Conservation (phyloP, 2,888 invertebrate species). For the Meteorus cinctellus region DNA sequence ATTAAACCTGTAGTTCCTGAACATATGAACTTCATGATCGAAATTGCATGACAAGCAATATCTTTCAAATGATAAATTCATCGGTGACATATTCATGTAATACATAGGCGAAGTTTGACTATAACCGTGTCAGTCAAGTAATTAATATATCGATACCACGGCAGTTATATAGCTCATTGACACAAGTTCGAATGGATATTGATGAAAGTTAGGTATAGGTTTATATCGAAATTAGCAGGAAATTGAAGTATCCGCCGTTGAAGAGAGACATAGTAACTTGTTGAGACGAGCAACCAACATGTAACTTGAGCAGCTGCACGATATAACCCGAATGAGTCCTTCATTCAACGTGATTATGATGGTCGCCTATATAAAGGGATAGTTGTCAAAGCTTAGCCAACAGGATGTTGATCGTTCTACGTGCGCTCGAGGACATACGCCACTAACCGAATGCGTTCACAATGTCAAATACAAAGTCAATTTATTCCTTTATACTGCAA, state of each 20-base stretch:
- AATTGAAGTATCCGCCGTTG: background rate
- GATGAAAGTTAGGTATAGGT: background rate
- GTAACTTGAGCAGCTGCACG: constrained; percentile 55
- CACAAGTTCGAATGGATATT: background rate
- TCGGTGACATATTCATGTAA: background rate
- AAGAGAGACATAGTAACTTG: constrained; percentile 28
- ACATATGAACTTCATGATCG: background rate
- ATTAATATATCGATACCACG: background rate
- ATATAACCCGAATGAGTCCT: constrained; percentile 56
- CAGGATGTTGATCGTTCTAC: constrained; percentile 47
- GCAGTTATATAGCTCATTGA: background rate
- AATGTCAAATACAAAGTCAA: constrained; percentile 43
- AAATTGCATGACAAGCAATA: constrained; percentile 3
- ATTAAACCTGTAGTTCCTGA: too few relatives aligned
- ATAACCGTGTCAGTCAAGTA: background rate
- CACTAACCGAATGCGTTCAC: background rate
- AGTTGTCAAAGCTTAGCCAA: constrained; percentile 57
- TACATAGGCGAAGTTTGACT: background rate
- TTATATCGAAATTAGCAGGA: too few relatives aligned
- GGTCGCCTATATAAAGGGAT: constrained; percentile 48
- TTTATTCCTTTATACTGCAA: background rate
- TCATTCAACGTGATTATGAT: constrained; percentile 64
- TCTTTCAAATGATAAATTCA: background rate
- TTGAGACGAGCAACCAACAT: constrained; percentile 29
- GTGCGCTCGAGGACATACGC: constrained; percentile 26